A percentile compares a stretch with the other conserved stretches of the same genome.
These are phyloP conservation scores for Mythimna loreyi DNA, from an alignment of 2,888 invertebrate species.

Conservation along the genomic window DNA sequence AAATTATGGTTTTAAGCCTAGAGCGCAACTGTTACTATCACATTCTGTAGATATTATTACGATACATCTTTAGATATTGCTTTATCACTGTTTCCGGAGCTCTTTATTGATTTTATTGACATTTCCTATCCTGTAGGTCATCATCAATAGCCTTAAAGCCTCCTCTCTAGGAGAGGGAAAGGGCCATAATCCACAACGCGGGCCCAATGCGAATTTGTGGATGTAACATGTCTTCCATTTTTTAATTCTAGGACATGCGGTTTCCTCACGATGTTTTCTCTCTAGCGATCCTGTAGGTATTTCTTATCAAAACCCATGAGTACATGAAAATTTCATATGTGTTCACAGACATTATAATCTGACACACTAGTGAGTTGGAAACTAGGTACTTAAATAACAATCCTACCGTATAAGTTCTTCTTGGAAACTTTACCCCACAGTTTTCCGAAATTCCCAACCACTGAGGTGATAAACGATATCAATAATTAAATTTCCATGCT, in stretches of 20 bases:
- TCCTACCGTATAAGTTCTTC: no score
- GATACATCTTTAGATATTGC: background rate
- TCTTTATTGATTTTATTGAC: conserved; percentile 7
- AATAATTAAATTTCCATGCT: conserved; percentile 20
- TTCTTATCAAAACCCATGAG: background rate
- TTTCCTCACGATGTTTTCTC: no score
- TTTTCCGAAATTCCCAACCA: conserved; percentile 2
- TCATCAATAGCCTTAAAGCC: no score
- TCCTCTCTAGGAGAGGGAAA: no score
- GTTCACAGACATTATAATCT: no score
- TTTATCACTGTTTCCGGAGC: conserved; percentile 10
- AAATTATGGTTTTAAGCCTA: background rate
- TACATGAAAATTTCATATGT: no score
- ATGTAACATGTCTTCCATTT: no score
- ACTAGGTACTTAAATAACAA: background rate
- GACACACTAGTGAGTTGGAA: background rate
- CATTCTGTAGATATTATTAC: background rate
- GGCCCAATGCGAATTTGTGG: no score
- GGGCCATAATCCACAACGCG: no score
- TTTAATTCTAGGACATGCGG: no score
- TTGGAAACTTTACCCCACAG: background rate
- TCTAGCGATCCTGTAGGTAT: no score
- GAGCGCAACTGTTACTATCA: background rate
- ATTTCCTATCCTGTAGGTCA: conserved; percentile 6
- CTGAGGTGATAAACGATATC: conserved; percentile 11